Conservation (phyloP, 2,797 vertebrate genomes). For the Hippoglossus hippoglossus region DNA sequence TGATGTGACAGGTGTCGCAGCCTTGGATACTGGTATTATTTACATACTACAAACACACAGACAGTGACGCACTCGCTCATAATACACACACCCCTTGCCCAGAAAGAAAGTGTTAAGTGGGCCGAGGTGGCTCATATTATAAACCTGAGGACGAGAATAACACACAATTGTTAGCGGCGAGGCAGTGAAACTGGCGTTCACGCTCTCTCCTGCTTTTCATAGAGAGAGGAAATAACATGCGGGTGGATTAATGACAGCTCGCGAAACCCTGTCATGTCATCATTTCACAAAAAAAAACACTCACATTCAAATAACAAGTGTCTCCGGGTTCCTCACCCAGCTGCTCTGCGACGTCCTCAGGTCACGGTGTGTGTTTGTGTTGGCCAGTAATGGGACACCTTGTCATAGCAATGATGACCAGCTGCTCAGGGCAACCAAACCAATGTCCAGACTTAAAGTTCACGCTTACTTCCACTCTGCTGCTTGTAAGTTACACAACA, state of each 20-base stretch:
- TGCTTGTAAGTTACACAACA: slow-evolving; percentile 1
- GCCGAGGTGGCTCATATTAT: slow-evolving; percentile 52
- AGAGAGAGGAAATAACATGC: slow-evolving; percentile 25
- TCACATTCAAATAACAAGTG: slow-evolving; percentile 7
- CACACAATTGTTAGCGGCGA: slow-evolving; percentile 36
- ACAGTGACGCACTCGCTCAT: slow-evolving; percentile 22
- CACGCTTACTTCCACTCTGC: slow-evolving; percentile 15
- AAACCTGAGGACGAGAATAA: slow-evolving; percentile 61
- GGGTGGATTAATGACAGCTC: slow-evolving; percentile 12
- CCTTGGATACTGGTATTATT: slow-evolving; percentile 27
- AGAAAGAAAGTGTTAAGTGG: slow-evolving; percentile 49
- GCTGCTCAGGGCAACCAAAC: slow-evolving; percentile 37
- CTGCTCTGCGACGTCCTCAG: slow-evolving; percentile 42
- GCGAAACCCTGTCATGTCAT: slow-evolving; percentile 7
- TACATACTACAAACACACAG: slow-evolving; percentile 36
- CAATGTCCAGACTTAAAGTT: slow-evolving; percentile 6
- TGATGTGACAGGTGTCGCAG: slow-evolving; percentile 33
- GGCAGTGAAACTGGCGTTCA: slow-evolving; percentile 47
- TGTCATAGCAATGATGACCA: slow-evolving; percentile 37
- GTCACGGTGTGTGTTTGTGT: slow-evolving; percentile 47
- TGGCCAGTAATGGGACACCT: slow-evolving; percentile 54
- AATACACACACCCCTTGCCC: slow-evolving; percentile 7
- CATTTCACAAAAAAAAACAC: slow-evolving; percentile 2
- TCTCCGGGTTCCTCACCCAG: slow-evolving; percentile 21
- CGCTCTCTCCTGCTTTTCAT: slow-evolving; percentile 25